These are phyloP conservation scores for Strongylocentrotus purpuratus DNA, from an alignment of 35 echinoderm and acorn worm species.

Conservation along the genomic window DNA sequence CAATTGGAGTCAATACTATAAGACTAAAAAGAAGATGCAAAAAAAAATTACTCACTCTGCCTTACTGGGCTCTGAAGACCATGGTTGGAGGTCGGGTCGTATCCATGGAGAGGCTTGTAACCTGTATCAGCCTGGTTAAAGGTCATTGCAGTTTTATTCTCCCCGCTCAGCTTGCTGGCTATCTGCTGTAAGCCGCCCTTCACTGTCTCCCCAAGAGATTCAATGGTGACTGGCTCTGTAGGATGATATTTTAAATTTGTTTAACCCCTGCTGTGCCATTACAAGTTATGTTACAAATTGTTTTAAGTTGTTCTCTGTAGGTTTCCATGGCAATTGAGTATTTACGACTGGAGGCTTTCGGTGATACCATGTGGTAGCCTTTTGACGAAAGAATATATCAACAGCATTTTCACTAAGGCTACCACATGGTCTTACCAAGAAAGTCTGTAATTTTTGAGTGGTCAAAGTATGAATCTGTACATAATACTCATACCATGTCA, in stretches of 20 bases:
- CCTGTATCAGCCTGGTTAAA: neutral
- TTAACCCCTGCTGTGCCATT: neutral
- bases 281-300: neutral
- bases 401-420: no score
- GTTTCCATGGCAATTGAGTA: no score
- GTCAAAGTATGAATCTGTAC: no score
- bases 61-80: neutral
- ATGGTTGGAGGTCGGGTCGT: neutral
- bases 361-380: no score
- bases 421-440: no score
- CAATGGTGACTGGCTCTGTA: slow-evolving; percentile 23
- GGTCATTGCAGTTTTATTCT: slow-evolving; percentile 9
- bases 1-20: no score
- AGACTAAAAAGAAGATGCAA: no score
- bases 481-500: no score
- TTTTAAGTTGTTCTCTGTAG: no score
- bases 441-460: no score
- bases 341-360: no score
- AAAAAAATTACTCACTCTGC: neutral
- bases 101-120: slow-evolving; percentile 30
- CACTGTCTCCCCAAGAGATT: slow-evolving; percentile 29
- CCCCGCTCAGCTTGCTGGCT: slow-evolving; percentile 27
- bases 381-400: no score
- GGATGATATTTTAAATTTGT: neutral
- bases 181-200: slow-evolving; percentile 34